These are phyloP conservation scores for Notamacropus eugenii DNA, from an alignment of 2,797 vertebrate genomes.

Conservation along the genomic window DNA sequence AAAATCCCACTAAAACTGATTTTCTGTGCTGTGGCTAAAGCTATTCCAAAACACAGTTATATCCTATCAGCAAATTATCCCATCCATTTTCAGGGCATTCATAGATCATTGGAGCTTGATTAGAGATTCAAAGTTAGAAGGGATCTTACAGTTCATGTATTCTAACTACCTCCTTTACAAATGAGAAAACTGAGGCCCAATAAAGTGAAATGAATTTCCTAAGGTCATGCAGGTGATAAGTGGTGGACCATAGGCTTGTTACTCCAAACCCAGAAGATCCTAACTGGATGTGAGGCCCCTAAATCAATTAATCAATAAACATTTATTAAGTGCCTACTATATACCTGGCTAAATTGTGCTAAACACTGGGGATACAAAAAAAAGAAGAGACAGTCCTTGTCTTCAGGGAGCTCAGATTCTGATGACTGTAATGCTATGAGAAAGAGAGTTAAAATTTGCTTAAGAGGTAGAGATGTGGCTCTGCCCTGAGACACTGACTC, in stretches of 20 bases:
- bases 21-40: background rate
- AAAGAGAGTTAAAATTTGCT: background rate
- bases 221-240: background rate
- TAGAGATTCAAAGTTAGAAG: background rate
- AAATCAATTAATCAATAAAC: background rate
- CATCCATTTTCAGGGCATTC: background rate
- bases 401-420: background rate
- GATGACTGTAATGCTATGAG: background rate
- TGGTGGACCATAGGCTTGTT: background rate
- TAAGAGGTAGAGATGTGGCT: background rate
- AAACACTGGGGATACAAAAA: background rate
- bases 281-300: background rate
- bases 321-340: background rate
- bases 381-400: background rate
- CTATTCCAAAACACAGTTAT: background rate
- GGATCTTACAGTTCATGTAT: background rate
- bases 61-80: background rate
- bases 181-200: background rate
- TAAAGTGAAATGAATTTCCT: background rate
- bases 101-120: background rate
- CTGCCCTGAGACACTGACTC: background rate
- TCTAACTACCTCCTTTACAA: background rate
- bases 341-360: background rate
- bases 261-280: background rate
- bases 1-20: conserved; percentile 26